Evolutionary conservation across 2,888 invertebrate species (phyloP).

Genomic region (Trachelus tabidus): DNA sequence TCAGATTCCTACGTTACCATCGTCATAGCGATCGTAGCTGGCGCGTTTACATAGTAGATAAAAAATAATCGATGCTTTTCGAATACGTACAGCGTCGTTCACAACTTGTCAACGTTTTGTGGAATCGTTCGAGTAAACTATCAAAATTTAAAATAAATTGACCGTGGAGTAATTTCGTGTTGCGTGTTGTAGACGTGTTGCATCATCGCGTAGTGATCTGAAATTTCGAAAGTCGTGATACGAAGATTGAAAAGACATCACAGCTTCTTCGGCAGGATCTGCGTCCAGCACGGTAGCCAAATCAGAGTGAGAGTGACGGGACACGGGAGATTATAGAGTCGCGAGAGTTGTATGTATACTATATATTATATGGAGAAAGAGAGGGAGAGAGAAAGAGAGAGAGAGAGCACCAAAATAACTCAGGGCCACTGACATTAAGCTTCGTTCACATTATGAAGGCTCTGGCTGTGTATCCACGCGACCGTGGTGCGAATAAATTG

Average conservation of each 20-base stretch:
- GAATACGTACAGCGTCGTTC: too few species aligned
- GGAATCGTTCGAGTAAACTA: too few species aligned
- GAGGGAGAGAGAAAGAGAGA: not conserved
- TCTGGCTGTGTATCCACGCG: slow-evolving; percentile 25
- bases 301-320: not conserved
- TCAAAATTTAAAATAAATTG: too few species aligned
- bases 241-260: not conserved
- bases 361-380: not conserved
- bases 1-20: not conserved
- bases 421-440: slow-evolving; percentile 3
- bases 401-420: not conserved
- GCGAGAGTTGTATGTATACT: not conserved
- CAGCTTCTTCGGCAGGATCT: not conserved
- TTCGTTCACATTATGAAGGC: not conserved
- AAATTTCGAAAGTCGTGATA: not conserved
- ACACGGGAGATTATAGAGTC: not conserved
- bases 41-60: too few species aligned
- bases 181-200: too few species aligned
- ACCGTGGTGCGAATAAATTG: slow-evolving; percentile 37
- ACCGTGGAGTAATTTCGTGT: not conserved
- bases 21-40: too few species aligned
- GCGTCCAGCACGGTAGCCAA: not conserved
- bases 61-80: too few species aligned
- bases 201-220: not conserved
- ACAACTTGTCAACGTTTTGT: too few species aligned